Evolutionary conservation across 2,888 invertebrate species (phyloP).

Genomic region (Mimumesa dahlbomi): DNA sequence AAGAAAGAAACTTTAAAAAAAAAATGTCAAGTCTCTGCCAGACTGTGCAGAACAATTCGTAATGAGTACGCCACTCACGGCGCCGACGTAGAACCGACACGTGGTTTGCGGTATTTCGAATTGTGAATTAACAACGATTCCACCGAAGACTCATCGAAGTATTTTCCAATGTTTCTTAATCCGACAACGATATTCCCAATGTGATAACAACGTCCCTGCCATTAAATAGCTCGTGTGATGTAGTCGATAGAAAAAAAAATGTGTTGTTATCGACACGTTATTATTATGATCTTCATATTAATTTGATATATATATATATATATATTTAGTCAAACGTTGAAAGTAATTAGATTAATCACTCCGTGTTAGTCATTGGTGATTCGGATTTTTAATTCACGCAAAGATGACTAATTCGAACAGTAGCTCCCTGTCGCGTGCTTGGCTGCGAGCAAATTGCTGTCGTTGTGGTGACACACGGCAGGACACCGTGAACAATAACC

Average conservation of each 20-base stretch:
- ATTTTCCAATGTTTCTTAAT: neutral
- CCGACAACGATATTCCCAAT: neutral
- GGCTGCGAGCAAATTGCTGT: constrained; percentile 73
- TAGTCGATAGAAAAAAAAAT: no score
- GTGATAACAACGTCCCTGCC: neutral
- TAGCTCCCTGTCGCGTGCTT: constrained; percentile 70
- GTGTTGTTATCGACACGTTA: no score
- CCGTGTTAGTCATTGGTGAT: no score
- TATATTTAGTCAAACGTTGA: no score
- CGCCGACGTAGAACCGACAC: constrained; percentile 44
- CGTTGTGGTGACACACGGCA: constrained; percentile 69
- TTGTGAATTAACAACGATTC: neutral
- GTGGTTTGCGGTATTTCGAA: constrained; percentile 37
- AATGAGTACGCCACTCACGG: constrained; percentile 26
- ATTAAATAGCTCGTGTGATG: no score
- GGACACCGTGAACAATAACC: constrained; percentile 66
- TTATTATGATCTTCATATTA: no score
- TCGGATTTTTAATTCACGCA: constrained; percentile 2
- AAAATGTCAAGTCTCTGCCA: constrained; percentile 48
- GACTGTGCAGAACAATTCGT: constrained; percentile 32
- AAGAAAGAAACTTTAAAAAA: constrained; percentile 9
- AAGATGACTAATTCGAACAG: constrained; percentile 72
- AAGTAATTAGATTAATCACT: no score
- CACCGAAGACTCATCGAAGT: neutral
- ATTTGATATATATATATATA: no score